phyloP scores from a whole-genome alignment of 2,888 invertebrate genomes.

The Chrysolina oricalcia region DNA sequence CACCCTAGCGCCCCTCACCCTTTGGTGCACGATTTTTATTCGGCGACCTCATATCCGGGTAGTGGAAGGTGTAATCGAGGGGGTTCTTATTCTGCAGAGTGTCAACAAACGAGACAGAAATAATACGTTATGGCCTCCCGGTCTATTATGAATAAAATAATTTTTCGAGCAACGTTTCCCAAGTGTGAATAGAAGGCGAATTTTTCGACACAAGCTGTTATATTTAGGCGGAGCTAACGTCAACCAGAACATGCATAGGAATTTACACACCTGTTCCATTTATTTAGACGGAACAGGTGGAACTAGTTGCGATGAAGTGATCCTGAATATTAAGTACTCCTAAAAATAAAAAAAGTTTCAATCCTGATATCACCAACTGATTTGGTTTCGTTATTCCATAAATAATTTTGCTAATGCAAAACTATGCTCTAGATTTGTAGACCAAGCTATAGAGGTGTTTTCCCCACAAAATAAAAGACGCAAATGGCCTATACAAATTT shows the following conservation, averaged over 20 bases:
- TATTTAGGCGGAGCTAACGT: conserved; percentile 19
- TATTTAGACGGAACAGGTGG: conserved; percentile 26
- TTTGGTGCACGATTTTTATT: too few relatives aligned
- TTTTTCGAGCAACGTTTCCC: background rate
- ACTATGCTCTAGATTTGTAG: too few relatives aligned
- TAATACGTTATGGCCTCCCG: background rate
- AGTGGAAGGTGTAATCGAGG: too few relatives aligned
- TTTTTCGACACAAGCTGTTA: conserved; percentile 16
- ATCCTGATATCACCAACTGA: background rate
- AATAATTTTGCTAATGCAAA: too few relatives aligned
- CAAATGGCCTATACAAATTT: too few relatives aligned
- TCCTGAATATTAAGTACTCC: background rate
- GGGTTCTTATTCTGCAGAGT: too few relatives aligned
- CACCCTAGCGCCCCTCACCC: too few relatives aligned
- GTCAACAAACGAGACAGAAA: too few relatives aligned
- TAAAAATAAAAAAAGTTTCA: background rate
- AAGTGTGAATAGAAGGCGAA: background rate
- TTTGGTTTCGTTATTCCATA: background rate
- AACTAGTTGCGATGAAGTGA: background rate
- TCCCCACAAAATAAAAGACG: too few relatives aligned
- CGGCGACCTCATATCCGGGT: background rate
- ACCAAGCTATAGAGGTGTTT: too few relatives aligned
- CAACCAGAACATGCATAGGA: background rate
- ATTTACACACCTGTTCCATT: conserved; percentile 27
- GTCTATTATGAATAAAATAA: conserved; percentile 1